Evolutionary conservation across 2,797 vertebrate species (phyloP).

Genomic region (Hydrophis major): DNA sequence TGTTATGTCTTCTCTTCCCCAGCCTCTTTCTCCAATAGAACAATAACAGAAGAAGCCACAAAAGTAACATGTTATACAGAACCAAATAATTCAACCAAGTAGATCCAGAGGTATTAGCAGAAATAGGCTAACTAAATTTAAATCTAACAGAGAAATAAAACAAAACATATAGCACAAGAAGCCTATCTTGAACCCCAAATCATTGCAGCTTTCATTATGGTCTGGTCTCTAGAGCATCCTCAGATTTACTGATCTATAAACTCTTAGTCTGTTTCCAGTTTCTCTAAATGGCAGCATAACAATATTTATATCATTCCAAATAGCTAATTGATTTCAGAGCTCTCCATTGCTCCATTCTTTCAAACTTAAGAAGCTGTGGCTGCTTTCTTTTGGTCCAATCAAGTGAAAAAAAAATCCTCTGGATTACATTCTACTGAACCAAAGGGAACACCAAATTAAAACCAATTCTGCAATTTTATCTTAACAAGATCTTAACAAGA

Average conservation of each 20-base stretch:
- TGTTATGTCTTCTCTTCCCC: accelerated
- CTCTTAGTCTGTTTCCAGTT: neutral
- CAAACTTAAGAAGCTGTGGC: neutral
- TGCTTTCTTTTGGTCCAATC: neutral
- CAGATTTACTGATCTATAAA: neutral
- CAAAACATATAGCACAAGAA: neutral
- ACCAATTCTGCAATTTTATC: neutral
- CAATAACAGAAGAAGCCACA: accelerated
- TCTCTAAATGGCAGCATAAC: neutral
- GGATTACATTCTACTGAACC: neutral
- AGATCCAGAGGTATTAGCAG: neutral
- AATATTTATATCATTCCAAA: neutral
- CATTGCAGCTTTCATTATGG: neutral
- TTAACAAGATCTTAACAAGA: neutral
- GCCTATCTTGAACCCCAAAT: neutral
- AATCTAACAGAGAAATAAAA: neutral
- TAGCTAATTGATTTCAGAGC: neutral
- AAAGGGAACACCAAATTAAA: neutral
- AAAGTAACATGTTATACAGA: accelerated
- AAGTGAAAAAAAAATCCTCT: neutral
- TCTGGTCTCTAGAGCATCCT: neutral
- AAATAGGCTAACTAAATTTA: neutral
- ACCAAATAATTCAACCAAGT: neutral
- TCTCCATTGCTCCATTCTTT: neutral
- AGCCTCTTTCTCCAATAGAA: neutral